Conservation (phyloP, 2,888 invertebrate species). For the Euclidia mi region DNA sequence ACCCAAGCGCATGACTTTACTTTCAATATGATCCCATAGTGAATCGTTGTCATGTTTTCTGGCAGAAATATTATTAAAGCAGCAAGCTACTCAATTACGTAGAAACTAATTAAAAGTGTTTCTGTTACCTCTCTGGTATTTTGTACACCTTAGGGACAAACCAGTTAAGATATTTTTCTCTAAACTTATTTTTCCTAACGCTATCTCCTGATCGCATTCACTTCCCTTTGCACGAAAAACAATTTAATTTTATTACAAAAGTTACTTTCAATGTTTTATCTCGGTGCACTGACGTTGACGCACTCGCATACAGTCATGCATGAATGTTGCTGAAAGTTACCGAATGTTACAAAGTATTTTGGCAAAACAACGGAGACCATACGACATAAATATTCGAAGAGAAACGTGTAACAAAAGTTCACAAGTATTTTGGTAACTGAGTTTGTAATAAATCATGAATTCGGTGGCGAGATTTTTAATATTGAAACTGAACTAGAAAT, state of each 20-base stretch:
- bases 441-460: slow-evolving; percentile 38
- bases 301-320: slow-evolving; percentile 39
- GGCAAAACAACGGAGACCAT: slow-evolving; percentile 61
- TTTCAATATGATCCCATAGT: too few species aligned
- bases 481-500: slow-evolving; percentile 21
- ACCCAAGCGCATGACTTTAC: too few species aligned
- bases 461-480: slow-evolving; percentile 28
- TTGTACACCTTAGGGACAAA: too few species aligned
- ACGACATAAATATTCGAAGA: slow-evolving; percentile 55
- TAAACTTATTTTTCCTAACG: slow-evolving; percentile 9
- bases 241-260: slow-evolving; percentile 49
- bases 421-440: slow-evolving; percentile 19
- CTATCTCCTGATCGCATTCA: slow-evolving; percentile 18
- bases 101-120: too few species aligned
- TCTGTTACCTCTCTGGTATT: too few species aligned
- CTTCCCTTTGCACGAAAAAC: slow-evolving; percentile 29
- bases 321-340: slow-evolving; percentile 51
- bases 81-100: too few species aligned
- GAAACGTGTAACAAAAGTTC: slow-evolving; percentile 35
- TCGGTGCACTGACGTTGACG: slow-evolving; percentile 39
- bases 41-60: too few species aligned
- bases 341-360: slow-evolving; percentile 51
- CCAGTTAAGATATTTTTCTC: not conserved
- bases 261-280: slow-evolving; percentile 37
- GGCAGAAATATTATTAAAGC: too few species aligned